Evolutionary conservation across 2,888 invertebrate species (phyloP), one percentile per base, ranked within the genome.

Genomic region (Trichogramma evanescens): DNA sequence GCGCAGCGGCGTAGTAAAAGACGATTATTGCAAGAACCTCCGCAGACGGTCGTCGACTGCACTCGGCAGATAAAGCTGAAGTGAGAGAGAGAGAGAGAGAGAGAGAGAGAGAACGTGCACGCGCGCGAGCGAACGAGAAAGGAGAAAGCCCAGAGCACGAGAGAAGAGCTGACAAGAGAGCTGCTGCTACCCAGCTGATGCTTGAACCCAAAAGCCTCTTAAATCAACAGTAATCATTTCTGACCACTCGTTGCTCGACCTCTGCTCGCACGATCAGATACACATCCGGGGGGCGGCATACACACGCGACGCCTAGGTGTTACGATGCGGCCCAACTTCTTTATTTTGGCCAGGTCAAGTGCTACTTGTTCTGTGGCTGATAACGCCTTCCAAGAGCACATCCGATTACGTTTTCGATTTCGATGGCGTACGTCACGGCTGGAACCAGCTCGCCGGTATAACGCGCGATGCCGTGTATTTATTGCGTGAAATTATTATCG

Each of bases 61-160:
- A 71, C 65, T 66, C 65, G 55, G 67, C 66, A 73, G 75, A 75
- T 75, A 75, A 74, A 74, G 72, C 71, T 65, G 67, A 52, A 46
- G 48, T 10, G 6, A 52, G n/a, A 1, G 39, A 57, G n/a, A n/a
- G 63, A 53, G 56, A 62, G 63, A 63, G 48, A 8, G 44, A 43
- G 50, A 42, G 50, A 50, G 43, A 43, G 44, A 38, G 56, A 54
- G 38, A n/a, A 54, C 10, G 40, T 8, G 42, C 10, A 26, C n/a
- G 48, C 54, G 39, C 44, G 52, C 51, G 55, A 55, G 50, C 26
- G 26, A 26, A 26, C 26, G 26, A 26, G 26, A 26, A 26, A 26
- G 26, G 26, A 26, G 26, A 26, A 26, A 26, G 26, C 26, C 26
- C 26, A 26, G 26, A 26, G 26, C 26, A 26, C 1, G 26, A 26